phyloP scores from a whole-genome alignment of 2,797 vertebrate species.

The Pseudochromis fuscus region DNA sequence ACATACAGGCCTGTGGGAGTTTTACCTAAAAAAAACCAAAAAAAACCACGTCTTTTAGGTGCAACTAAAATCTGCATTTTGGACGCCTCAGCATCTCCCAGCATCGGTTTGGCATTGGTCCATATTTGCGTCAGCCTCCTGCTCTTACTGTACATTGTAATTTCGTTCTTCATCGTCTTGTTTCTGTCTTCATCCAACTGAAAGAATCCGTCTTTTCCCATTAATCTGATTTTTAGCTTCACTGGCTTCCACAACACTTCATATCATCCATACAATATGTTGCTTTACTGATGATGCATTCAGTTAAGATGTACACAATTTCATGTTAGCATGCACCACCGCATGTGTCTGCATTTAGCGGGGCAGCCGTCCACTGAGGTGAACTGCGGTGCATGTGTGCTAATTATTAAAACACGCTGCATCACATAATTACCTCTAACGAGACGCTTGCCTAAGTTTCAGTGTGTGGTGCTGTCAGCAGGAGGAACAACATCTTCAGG shows the following conservation, averaged over 20 bases:
- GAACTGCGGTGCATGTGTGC: slow-evolving; percentile 25
- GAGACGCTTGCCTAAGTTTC: slow-evolving; percentile 27
- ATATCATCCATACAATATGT: neutral
- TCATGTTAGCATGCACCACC: slow-evolving; percentile 27
- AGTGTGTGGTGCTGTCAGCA: slow-evolving; percentile 29
- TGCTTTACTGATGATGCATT: slow-evolving; percentile 34
- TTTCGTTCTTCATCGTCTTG: too few relatives aligned
- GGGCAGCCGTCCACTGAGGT: slow-evolving; percentile 35
- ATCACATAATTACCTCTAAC: slow-evolving; percentile 57
- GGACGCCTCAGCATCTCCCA: too few relatives aligned
- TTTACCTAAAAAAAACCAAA: too few relatives aligned
- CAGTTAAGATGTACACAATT: slow-evolving; percentile 33
- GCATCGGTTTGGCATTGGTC: too few relatives aligned
- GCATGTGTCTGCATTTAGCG: slow-evolving; percentile 30
- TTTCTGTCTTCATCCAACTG: too few relatives aligned
- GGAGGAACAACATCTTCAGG: slow-evolving; percentile 43
- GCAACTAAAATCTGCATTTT: too few relatives aligned
- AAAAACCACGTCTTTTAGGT: too few relatives aligned
- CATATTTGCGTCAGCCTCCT: too few relatives aligned
- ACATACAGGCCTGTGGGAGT: too few relatives aligned
- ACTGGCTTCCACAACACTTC: neutral
- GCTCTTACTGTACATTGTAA: too few relatives aligned
- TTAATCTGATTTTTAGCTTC: neutral
- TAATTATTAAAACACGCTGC: slow-evolving; percentile 61
- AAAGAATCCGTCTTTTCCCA: too few relatives aligned